Evolutionary conservation across 2,888 invertebrate species (phyloP), one percentile per base, ranked within the genome.

Genomic region (Drosophila gaucha): DNA sequence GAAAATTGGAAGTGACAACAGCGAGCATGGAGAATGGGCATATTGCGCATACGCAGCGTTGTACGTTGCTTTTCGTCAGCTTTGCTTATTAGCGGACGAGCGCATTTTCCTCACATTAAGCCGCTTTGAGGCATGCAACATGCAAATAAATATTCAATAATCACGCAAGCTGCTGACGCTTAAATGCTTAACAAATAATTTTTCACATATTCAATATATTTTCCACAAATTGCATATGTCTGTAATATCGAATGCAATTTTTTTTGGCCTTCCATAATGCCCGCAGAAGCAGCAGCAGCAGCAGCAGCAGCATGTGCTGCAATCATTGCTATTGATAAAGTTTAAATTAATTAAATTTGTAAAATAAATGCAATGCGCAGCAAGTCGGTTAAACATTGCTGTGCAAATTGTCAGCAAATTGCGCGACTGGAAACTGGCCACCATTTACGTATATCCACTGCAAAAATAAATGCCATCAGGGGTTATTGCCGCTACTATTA

Each of bases 371-470:
- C 77, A 66, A 49, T 35, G 64, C 59, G 31, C 28, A 26, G 44
- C 31, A 43, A 28, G 24, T 33, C 30, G 44, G 16, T 41, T 41
- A 58, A 57, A 46, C 51, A 60, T 14, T 59, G 18, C 14, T 43
- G 43, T 77, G 86, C 68, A 83, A 82, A 82, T 86, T 73, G 73
- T 60, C 85, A 72, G 78, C 83, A 78, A 82, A 80, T 83, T 83
- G 70, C 55, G 36, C 43, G 63, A 44, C 59, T 52, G 63, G 36
- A 60, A 55, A 49, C 56, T 46, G 62, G 46, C 14, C 38, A 36
- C 44, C 59, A 65, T 67, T 66, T 66, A 18, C 16, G 6, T 14
- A 79, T 63, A 67, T 74, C 55, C 60, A 74, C 59, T 51, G 74
- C 39, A 59, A 52, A 76, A 80, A 67, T 64, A 57, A 83, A 71